Evolutionary conservation across 1,140 invertebrate species (phyloP).

Genomic region (Adelges cooleyi): DNA sequence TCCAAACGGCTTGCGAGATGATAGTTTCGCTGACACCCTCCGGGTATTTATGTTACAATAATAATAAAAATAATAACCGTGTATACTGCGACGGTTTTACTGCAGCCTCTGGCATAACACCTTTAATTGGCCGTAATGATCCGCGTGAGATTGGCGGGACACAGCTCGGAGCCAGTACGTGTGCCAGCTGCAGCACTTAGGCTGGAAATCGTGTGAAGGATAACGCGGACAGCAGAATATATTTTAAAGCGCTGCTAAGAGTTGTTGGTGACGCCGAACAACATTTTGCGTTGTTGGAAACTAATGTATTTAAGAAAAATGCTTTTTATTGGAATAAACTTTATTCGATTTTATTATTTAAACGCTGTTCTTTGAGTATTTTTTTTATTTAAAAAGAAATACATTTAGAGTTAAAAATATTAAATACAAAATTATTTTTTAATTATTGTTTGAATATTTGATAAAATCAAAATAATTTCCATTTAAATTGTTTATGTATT

Average conservation of each 20-base stretch:
- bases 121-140: slow-evolving; percentile 15
- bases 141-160: background rate
- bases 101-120: slow-evolving; percentile 6
- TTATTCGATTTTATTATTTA: no score
- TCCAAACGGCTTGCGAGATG: background rate
- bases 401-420: no score
- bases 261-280: background rate
- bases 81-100: background rate
- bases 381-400: no score
- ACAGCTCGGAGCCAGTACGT: background rate
- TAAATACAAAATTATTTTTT: no score
- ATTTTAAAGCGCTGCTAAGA: background rate
- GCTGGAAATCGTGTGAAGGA: slow-evolving; percentile 15
- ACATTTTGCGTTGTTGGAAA: no score
- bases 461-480: no score
- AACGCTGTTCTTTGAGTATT: no score
- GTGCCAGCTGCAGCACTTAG: background rate
- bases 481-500: no score
- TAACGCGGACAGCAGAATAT: background rate
- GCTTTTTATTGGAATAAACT: no score
- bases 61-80: background rate
- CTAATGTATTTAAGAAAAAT: no score
- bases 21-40: background rate
- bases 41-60: background rate
- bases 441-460: no score